A percentile compares a stretch with the other conserved stretches of the same genome.
phyloP scores from a whole-genome alignment of 1,140 invertebrate species.

The fruit fly (Drosophila melanogaster) region Release_6_plus_ISO1_MT NC_004354.4:9340501-9341000 shows the following conservation, averaged over 20 bases:
- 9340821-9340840: constrained; percentile 20
- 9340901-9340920: constrained; percentile 9
- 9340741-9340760: constrained; percentile 12
- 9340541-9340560: constrained; percentile 12
- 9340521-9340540: constrained; percentile 36
- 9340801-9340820: background rate
- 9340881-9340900: constrained; percentile 25
- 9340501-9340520: constrained; percentile 21
- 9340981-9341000: constrained; percentile 49
- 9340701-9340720: constrained; percentile 18
- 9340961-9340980: constrained; percentile 32
- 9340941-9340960: constrained; percentile 31
- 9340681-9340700: constrained; percentile 21
- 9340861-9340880: constrained; percentile 14
- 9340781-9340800: background rate
- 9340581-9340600: constrained; percentile 16
- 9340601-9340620: constrained; percentile 15
- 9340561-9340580: background rate
- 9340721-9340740: constrained; percentile 33
- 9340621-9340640: constrained; percentile 17
- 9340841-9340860: constrained; percentile 23
- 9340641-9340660: background rate
- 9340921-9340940: constrained; percentile 46
- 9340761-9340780: background rate
- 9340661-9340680: constrained; percentile 4